Evolutionary conservation across 1,140 invertebrate genomes (phyloP).

Genomic region (Psilanteris sp.): DNA sequence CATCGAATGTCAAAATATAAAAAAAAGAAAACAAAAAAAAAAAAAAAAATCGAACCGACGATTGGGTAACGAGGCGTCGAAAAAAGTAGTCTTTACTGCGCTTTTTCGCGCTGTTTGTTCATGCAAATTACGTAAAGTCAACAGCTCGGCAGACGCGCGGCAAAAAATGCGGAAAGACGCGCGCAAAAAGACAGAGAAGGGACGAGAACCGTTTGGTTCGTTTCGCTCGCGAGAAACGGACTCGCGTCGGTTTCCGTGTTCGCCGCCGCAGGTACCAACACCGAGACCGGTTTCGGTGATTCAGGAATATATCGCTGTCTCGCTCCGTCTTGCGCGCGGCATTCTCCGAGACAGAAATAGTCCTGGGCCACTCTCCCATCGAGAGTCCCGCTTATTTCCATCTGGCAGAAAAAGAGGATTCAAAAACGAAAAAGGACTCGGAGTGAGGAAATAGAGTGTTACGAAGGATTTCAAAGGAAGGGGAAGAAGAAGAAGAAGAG

Average conservation of each 20-base stretch:
- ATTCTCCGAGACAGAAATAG: slow-evolving; percentile 40
- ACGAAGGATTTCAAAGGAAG: background rate
- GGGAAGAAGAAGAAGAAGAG: background rate
- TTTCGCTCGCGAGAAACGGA: slow-evolving; percentile 48
- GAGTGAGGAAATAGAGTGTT: slow-evolving; percentile 45
- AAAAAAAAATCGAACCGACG: too few species aligned
- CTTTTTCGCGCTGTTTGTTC: slow-evolving; percentile 31
- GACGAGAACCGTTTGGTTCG: background rate
- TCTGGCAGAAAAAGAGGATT: slow-evolving; percentile 22
- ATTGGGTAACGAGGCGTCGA: slow-evolving; percentile 9
- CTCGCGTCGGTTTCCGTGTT: slow-evolving; percentile 70
- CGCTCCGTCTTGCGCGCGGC: slow-evolving; percentile 40
- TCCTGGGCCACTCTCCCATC: slow-evolving; percentile 37
- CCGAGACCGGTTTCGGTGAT: slow-evolving; percentile 72
- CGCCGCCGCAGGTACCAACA: slow-evolving; percentile 49
- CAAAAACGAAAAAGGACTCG: background rate
- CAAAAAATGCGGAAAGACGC: slow-evolving; percentile 44
- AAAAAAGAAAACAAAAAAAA: too few species aligned
- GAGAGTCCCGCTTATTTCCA: slow-evolving; percentile 31
- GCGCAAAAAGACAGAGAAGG: slow-evolving; percentile 13
- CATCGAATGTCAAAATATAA: too few species aligned
- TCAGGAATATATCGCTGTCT: slow-evolving; percentile 60
- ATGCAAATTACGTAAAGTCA: slow-evolving; percentile 48
- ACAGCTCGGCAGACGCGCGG: slow-evolving; percentile 28
- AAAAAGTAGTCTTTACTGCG: slow-evolving; percentile 27